Base-by-base conservation (phyloP, 2,888 invertebrate genomes). In the Agrotis clavis region DNA sequence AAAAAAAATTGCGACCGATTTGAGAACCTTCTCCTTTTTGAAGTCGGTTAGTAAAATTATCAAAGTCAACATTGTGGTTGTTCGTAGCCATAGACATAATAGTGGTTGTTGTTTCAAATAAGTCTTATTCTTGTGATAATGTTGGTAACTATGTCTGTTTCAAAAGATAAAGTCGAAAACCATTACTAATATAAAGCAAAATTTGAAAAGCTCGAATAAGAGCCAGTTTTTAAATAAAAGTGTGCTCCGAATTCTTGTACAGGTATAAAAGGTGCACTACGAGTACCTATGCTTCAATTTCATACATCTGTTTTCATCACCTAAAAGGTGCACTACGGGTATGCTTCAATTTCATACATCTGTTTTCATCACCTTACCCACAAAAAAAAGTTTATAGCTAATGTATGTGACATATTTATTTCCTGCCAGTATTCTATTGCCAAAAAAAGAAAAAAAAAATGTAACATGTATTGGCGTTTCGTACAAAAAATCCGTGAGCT, bases 401-500 rank as follows among this genome's bases (percentile, higher is more conserved):
- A 60, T 19, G 45, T 50, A 45, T 25, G 14, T 60, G 59, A 60
- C 45, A 64, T 63, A 73, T 79, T 64, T 74, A 64, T 78, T 71
- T 72, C 47, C 67, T 67, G 45, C 35, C 62, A 25, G 30, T 21
- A 67, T 62, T 51, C 16, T 14, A 79, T 14, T 50, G 50, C 41
- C 11, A 45, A 16, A 48, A 41, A n/a, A n/a, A 14, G n/a, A 62
- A 67, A 68, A 61, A 54, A 60, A 54, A 41, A 47, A 53, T 70
- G 2, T 45, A 62, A 41, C 45, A 63, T 69, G 61, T 80, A 68
- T 74, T 74, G 67, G 25, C 48, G 64, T 65, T 65, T 54, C 35
- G 16, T 48, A 67, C 18, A 59, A 79, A 82, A 81, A 84, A 82
- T 45, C 72, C 57, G 48, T 35, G 68, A 68, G 60, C 53, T 71